Evolutionary conservation across 2,113 vertebrate species (phyloP).

Genomic region (Dendropsophus ebraccatus): DNA sequence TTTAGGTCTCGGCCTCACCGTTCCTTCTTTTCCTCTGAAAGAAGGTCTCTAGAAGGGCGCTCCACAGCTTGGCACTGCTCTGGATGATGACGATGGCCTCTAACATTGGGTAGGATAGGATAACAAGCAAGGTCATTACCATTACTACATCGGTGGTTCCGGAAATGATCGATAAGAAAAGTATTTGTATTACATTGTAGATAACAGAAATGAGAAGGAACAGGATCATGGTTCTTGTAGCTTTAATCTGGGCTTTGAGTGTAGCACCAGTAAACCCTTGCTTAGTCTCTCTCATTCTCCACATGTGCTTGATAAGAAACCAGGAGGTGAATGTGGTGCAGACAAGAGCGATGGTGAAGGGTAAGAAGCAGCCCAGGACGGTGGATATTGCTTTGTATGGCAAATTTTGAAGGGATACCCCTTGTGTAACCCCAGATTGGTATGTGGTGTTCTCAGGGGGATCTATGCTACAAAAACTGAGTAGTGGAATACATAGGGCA

Average conservation of each 20-base stretch:
- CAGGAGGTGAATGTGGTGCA: background rate
- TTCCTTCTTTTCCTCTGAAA: background rate
- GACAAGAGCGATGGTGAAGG: background rate
- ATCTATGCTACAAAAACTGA: background rate
- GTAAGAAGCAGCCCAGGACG: background rate
- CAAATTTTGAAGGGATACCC: background rate
- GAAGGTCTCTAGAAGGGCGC: background rate
- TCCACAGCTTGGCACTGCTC: background rate
- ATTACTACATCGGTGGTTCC: background rate
- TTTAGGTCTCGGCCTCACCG: background rate
- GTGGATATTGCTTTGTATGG: background rate
- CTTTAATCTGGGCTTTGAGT: background rate
- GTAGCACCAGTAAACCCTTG: background rate
- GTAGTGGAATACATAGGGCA: background rate
- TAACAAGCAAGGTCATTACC: background rate
- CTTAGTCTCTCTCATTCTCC: background rate
- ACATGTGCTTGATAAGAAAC: background rate
- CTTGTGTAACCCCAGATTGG: background rate
- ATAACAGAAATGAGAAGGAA: too few species aligned
- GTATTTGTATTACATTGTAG: background rate
- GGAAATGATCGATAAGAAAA: background rate
- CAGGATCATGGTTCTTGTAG: background rate
- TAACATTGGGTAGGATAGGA: background rate
- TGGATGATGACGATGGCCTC: background rate
- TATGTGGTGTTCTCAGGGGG: background rate